These are phyloP conservation scores for Laticauda laticaudata DNA, from an alignment of 2,113 vertebrate genomes.

Conservation along the genomic window DNA sequence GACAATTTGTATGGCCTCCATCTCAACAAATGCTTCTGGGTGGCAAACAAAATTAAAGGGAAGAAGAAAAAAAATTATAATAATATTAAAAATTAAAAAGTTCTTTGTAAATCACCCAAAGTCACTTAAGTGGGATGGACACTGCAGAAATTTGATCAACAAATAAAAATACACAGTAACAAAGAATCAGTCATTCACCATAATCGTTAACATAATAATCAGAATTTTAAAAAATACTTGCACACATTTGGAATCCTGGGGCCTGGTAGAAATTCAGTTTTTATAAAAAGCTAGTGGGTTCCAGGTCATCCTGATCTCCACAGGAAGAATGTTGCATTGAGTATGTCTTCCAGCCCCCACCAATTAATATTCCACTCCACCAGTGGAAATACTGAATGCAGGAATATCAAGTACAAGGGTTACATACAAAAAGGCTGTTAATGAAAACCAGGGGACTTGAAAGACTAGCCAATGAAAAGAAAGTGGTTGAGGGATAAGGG, in stretches of 20 bases:
- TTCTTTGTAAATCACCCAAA: background rate
- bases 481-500: background rate
- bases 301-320: background rate
- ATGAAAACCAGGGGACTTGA: background rate
- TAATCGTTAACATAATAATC: background rate
- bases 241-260: background rate
- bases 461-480: background rate
- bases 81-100: background rate
- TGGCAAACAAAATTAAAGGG: background rate
- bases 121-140: background rate
- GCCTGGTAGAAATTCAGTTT: background rate
- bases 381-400: background rate
- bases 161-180: background rate
- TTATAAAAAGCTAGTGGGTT: background rate
- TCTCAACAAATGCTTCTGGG: background rate
- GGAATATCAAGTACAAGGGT: background rate
- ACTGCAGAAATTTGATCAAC: background rate
- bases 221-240: background rate
- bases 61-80: no score
- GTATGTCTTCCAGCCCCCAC: background rate
- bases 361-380: background rate
- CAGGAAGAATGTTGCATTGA: background rate
- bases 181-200: background rate
- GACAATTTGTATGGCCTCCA: background rate
- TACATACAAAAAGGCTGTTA: background rate